Base-by-base conservation (phyloP, 2,888 invertebrate species). In the Trimorus sp. region DNA sequence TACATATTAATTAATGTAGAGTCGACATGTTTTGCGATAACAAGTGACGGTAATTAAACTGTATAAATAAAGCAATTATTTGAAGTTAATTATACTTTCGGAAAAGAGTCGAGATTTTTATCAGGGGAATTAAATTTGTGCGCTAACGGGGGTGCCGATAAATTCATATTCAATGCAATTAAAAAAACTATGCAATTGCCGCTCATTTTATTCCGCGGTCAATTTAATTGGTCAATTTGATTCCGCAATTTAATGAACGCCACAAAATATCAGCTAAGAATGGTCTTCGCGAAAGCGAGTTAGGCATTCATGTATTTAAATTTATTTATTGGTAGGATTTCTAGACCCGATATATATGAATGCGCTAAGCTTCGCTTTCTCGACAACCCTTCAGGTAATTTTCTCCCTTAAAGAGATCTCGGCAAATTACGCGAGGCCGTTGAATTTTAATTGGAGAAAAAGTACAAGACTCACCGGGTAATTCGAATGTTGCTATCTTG, bases 221-320 rank as follows among this genome's bases (percentile, higher is more conserved):
- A 26, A 26, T 26, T 26, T 26, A 26, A 26, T 26, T 26, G 26
- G 26, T 26, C 26, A 26, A 73, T 54, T 62, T 38, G 42, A n/a
- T 48, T 48, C 48, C 7, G 9, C 16, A 58, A 37, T 42, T 66
- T 62, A 62, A 73, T 54, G 14, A 73, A 40, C 42, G 54, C 62
- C 6, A 9, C 36, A 36, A 56, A 73, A 73, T 48, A 51, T 49
- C 51, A 54, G 14, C 38, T 38, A 65, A 65, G 26, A 53, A 65
- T 58, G 62, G 54, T 53, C 15, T 51, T 53, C 45, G 37, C 37
- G 11, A 49, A 42, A 54, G 42, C 36, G 48, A 84, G 79, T 89
- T 89, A 88, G 89, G 86, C 89, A 90, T 90, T 90, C 90, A 90
- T 90, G 87, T 90, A 90, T 90, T 90, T 90, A 90, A 90, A 90